Base-by-base conservation (phyloP, 2,113 vertebrate genomes). In the Ciconia maguari region DNA sequence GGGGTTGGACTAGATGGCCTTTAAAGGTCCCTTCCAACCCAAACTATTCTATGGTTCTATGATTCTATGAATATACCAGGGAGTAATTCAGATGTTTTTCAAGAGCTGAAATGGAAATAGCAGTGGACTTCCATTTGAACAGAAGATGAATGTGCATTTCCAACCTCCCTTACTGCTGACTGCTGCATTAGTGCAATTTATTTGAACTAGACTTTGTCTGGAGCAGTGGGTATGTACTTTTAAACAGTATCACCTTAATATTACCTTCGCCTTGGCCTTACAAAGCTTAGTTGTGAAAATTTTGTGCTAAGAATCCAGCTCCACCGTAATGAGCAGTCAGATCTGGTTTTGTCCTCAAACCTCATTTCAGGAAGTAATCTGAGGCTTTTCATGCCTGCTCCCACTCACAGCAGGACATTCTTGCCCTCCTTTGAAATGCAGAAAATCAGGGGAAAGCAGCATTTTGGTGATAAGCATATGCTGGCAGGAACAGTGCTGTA, bases 341-440 rank as follows among this genome's bases (percentile, higher is more conserved):
- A 55, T 64, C 76, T 84, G 48, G 0, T 84, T 96, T 89, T 94
- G 71, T 87, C 74, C 60, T 87, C 81, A 64, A 83, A 91, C 11
- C 14, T 85, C 41, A 87, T 87, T 96, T 89, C 84, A 89, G 65
- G 69, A 95, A 91, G 77, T 79, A 91, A 96, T 87, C 34, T 72
- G 52, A 20, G 58, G 20, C 25, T 93, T 95, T 94, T 95, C 9
- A 1, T 79, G 84, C 61, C 70, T 82, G 55, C 61, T 91, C 57
- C 69, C 84, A 83, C 61, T 69, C 87, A 84, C 93, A 94, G 81
- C 61, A 70, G 70, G 81, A 61, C 51, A 64, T 82, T 89, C 38
- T 72, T 52, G 17, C 74, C 38, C 57, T 89, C 81, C 41, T 87
- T 65, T 94, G 87, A 89, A 85, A 91, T 80, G 70, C 41, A 89